Evolutionary conservation across 2,113 vertebrate species (phyloP).

Genomic region (Sphaerodactylus townsendi): DNA sequence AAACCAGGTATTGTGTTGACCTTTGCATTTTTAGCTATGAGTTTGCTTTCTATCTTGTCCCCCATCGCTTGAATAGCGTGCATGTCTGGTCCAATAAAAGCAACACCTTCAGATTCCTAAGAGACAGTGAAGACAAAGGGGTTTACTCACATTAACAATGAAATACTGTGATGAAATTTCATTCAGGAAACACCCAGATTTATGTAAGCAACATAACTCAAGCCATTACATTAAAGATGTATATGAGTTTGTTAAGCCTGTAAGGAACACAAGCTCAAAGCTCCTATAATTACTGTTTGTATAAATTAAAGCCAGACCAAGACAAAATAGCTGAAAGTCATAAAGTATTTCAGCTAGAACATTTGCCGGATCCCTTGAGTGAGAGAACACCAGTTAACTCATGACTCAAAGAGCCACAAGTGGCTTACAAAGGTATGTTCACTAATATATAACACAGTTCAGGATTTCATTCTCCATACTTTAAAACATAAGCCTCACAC

Average conservation of each 20-base stretch:
- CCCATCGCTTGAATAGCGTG: constrained; percentile 93
- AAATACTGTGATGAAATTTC: constrained; percentile 4
- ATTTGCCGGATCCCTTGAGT: constrained; percentile 35
- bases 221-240: constrained; percentile 54
- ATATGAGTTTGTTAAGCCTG: constrained; percentile 51
- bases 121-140: constrained; percentile 82
- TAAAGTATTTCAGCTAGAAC: constrained; percentile 46
- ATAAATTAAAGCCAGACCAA: constrained; percentile 57
- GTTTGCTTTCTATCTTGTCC: constrained; percentile 99
- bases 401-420: constrained; percentile 10
- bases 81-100: constrained; percentile 93
- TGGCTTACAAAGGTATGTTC: constrained; percentile 30
- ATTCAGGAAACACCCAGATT: constrained; percentile 21
- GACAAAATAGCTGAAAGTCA: constrained; percentile 45
- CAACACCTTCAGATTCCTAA: constrained; percentile 88
- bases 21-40: constrained; percentile 93
- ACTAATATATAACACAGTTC: constrained; percentile 8
- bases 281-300: constrained; percentile 53
- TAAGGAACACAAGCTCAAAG: constrained; percentile 50
- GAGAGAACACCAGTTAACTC: constrained; percentile 40
- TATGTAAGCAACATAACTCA: constrained; percentile 33
- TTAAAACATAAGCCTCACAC: constrained; percentile 29
- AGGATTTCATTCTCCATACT: constrained; percentile 20
- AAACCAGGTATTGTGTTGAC: constrained; percentile 98
- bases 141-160: constrained; percentile 43